Base-by-base conservation (phyloP, 2,113 vertebrate genomes). In the Macrotis lagotis region DNA sequence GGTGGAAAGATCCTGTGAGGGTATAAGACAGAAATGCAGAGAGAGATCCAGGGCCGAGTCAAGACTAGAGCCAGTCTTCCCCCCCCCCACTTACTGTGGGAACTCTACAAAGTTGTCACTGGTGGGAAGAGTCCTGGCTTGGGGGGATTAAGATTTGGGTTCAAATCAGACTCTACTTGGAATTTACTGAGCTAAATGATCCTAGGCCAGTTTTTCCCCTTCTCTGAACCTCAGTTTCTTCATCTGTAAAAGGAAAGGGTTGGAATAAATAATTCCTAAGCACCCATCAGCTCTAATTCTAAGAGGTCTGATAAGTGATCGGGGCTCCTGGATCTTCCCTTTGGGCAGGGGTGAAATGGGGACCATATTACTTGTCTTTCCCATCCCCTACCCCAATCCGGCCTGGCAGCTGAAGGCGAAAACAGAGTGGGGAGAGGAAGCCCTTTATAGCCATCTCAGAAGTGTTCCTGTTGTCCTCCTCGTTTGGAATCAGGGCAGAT, bases 221-320 rank as follows among this genome's bases (percentile, higher is more conserved):
- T 48, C n/a, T 92, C 59, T 16, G 59, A 22, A 12, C 1, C 10
- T 51, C 59, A 52, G 83, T 74, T 92, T 50, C 48, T 90, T 25
- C 55, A 74, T 93, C 59, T 50, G 89, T 51, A 49, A 51, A 50
- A 92, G 88, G 89, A 47, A 96, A 93, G 49, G 74, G 14, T 9
- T 94, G 51, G 47, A 91, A 50, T 90, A 22, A 93, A 94, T 90
- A 91, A 66, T 37, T 22, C 92, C 90, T 83, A 59, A 50, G 55
- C 94, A 37, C 93, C 92, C 91, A 93, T 90, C 52, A 91, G 91
- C 37, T 94, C 48, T 88, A 92, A 89, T 25, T 94, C 48, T 96
- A 74, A 83, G 50, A 51, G 50, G 14, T 92, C 51, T 88, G 89
- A 92, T 47, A 52, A 92, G n/a, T 93, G 88, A 44, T 91, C 91